Conservation (phyloP, 1,140 invertebrate species). For the Copidosoma floridanum region DNA sequence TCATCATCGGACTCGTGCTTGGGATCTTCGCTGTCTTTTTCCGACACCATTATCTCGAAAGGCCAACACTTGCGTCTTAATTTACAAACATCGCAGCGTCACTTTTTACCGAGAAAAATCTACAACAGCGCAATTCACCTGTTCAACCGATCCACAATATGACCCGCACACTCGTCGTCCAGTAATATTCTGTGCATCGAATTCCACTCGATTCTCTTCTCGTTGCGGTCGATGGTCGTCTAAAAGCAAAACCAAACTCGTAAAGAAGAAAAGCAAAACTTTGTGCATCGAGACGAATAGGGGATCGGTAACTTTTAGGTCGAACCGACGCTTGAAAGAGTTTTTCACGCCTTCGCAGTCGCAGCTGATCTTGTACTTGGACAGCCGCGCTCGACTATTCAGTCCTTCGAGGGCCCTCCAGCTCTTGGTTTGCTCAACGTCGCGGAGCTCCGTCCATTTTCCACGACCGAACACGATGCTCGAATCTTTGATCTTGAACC, state of each 20-base stretch:
- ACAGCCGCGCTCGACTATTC: slow-evolving; percentile 35
- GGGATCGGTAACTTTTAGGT: slow-evolving; percentile 41
- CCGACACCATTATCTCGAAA: slow-evolving; percentile 32
- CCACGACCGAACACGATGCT: slow-evolving; percentile 35
- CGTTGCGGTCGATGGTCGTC: slow-evolving; percentile 22
- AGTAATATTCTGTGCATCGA: slow-evolving; percentile 31
- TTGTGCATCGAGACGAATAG: too few species aligned
- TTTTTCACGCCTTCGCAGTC: slow-evolving; percentile 31
- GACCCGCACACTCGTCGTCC: background rate
- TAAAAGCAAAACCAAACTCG: slow-evolving; percentile 18
- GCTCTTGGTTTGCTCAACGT: slow-evolving; percentile 34
- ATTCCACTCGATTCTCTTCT: slow-evolving; percentile 43
- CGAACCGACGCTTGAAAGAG: slow-evolving; percentile 21
- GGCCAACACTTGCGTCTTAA: slow-evolving; percentile 40
- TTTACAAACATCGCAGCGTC: too few species aligned
- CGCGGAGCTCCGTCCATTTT: slow-evolving; percentile 27
- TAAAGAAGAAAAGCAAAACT: too few species aligned
- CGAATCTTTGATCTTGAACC: slow-evolving; percentile 25
- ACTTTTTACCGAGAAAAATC: too few species aligned
- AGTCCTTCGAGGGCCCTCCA: slow-evolving; percentile 35
- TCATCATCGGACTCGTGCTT: background rate
- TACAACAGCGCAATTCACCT: slow-evolving; percentile 38
- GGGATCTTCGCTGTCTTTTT: background rate
- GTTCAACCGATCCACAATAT: slow-evolving; percentile 29
- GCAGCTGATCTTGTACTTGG: slow-evolving; percentile 36